Conservation (phyloP, 2,797 vertebrate species). For the Myotis planiceps region DNA sequence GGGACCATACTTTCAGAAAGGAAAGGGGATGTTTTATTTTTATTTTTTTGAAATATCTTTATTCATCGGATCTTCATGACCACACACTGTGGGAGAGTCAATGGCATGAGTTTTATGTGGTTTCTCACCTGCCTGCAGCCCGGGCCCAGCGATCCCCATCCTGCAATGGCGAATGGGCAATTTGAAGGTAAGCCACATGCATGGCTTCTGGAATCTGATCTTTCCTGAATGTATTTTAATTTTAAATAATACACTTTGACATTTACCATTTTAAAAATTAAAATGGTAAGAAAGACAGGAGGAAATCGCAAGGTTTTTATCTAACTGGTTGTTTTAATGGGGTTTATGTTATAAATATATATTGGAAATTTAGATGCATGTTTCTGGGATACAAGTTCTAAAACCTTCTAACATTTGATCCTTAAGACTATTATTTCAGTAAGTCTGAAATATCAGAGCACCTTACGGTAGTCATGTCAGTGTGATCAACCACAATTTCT, state of each 20-base stretch:
- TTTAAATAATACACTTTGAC: neutral
- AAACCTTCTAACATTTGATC: neutral
- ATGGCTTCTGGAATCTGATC: too few relatives aligned
- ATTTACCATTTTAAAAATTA: neutral
- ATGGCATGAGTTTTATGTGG: neutral
- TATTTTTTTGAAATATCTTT: neutral
- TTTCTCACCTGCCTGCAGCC: neutral
- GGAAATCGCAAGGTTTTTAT: neutral
- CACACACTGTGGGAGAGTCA: accelerated
- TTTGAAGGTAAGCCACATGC: accelerated
- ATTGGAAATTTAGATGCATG: neutral
- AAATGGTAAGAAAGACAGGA: neutral
- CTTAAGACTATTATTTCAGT: neutral
- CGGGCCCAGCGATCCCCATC: accelerated
- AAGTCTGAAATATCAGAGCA: too few relatives aligned
- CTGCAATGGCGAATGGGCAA: too few relatives aligned
- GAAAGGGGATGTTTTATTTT: neutral
- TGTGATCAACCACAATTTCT: accelerated
- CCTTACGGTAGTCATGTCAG: accelerated
- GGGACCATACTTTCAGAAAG: accelerated
- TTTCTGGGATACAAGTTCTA: neutral
- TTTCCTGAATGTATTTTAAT: neutral
- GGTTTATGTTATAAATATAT: neutral
- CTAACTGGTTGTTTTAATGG: neutral
- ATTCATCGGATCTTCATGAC: accelerated